Conservation (phyloP, 2,113 vertebrate genomes). For the Microcebus griseorufus region DNA sequence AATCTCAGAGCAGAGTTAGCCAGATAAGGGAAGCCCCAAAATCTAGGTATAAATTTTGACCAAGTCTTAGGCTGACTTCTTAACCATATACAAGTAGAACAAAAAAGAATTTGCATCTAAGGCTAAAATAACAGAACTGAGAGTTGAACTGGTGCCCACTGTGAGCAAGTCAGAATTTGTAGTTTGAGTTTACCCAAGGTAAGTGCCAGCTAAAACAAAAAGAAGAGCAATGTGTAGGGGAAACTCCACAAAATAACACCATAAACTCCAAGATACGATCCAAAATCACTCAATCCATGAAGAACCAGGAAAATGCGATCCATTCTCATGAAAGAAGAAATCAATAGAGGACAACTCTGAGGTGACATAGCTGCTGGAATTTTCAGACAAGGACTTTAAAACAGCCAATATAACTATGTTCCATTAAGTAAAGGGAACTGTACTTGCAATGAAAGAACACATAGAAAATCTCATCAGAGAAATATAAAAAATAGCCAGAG, state of each 20-base stretch:
- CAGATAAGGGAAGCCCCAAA: background rate
- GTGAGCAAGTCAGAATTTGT: no score
- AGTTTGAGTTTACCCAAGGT: background rate
- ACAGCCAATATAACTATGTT: background rate
- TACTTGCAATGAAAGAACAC: background rate
- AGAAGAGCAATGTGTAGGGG: background rate
- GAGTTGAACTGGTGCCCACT: background rate
- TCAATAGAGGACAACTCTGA: background rate
- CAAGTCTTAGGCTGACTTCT: background rate
- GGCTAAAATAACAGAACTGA: background rate
- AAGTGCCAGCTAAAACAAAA: background rate
- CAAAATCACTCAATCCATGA: background rate
- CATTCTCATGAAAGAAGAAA: background rate
- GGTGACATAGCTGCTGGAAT: background rate
- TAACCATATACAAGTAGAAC: background rate
- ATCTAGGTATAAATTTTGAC: background rate
- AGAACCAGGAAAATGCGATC: background rate
- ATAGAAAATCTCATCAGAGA: background rate
- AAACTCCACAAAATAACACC: background rate
- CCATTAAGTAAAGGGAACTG: background rate
- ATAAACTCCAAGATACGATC: background rate
- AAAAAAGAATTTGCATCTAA: no score
- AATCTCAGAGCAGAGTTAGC: background rate
- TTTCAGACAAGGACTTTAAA: background rate
- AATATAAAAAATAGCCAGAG: background rate